phyloP scores from a whole-genome alignment of 1,140 invertebrate species.

The Zophobas morio region DNA sequence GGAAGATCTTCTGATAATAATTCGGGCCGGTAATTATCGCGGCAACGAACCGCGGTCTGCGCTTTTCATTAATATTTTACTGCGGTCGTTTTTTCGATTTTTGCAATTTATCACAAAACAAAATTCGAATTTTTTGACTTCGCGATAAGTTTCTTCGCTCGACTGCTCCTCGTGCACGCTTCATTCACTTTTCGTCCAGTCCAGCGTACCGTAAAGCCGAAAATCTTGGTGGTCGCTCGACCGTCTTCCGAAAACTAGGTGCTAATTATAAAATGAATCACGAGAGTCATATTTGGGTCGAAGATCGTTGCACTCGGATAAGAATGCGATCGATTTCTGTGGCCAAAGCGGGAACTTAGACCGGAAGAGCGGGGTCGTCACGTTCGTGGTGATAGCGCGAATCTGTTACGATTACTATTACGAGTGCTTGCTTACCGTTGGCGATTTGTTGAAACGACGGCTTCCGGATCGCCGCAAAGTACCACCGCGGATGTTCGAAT shows the following conservation, averaged over 20 bases:
- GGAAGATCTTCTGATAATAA: neutral
- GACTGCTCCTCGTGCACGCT: too few species aligned
- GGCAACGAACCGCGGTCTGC: neutral
- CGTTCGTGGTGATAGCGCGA: constrained; percentile 13
- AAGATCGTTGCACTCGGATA: constrained; percentile 30
- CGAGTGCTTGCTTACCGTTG: constrained; percentile 71
- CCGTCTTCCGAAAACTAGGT: too few species aligned
- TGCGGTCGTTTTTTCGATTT: neutral
- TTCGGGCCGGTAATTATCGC: neutral
- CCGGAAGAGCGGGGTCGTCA: neutral
- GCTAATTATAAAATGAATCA: constrained; percentile 3
- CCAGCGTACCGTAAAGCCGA: too few species aligned
- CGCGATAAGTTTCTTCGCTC: too few species aligned
- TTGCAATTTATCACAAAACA: too few species aligned
- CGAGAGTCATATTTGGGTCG: constrained; percentile 10
- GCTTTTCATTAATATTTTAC: neutral
- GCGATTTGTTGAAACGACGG: constrained; percentile 77
- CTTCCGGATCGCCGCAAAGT: constrained; percentile 86
- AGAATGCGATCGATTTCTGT: constrained; percentile 41
- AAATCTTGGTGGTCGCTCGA: too few species aligned
- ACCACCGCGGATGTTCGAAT: constrained; percentile 80
- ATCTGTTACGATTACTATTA: too few species aligned
- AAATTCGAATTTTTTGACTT: too few species aligned
- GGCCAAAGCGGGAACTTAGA: neutral
- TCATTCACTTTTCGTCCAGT: too few species aligned